Evolutionary conservation across 2,888 invertebrate genomes (phyloP).

Genomic region (Petrolisthes cinctipes): DNA sequence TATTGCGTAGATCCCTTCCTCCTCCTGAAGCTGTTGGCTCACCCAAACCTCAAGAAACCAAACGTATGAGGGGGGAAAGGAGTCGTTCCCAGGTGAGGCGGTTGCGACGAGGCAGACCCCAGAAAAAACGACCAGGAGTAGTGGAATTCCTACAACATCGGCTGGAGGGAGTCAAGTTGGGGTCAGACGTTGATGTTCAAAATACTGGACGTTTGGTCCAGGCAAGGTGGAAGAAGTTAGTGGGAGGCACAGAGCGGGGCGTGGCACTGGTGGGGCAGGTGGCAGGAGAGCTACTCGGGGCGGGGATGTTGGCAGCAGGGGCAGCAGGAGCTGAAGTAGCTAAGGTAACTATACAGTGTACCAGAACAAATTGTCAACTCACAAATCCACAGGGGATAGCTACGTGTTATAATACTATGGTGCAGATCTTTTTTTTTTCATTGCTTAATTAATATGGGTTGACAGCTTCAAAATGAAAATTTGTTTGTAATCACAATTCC

Average conservation of each 20-base stretch:
- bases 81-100: not conserved
- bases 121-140: not conserved
- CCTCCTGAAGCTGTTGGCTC: not conserved
- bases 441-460: no score
- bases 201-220: not conserved
- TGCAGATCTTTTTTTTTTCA: no score
- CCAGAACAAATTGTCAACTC: no score
- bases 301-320: not conserved
- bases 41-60: not conserved
- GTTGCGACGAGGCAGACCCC: not conserved
- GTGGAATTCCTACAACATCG: conserved; percentile 7
- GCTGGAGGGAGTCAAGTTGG: not conserved
- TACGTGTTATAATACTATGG: no score
- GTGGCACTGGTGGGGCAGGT: not conserved
- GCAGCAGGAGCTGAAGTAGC: not conserved
- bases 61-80: not conserved
- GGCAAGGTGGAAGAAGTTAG: not conserved
- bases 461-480: no score
- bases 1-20: not conserved
- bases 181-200: not conserved
- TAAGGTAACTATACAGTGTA: not conserved
- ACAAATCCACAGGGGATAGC: no score
- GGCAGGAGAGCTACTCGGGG: not conserved
- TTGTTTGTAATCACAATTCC: no score
- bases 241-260: not conserved